phyloP scores from a whole-genome alignment of 2,888 invertebrate species.

The Venusia cambrica region DNA sequence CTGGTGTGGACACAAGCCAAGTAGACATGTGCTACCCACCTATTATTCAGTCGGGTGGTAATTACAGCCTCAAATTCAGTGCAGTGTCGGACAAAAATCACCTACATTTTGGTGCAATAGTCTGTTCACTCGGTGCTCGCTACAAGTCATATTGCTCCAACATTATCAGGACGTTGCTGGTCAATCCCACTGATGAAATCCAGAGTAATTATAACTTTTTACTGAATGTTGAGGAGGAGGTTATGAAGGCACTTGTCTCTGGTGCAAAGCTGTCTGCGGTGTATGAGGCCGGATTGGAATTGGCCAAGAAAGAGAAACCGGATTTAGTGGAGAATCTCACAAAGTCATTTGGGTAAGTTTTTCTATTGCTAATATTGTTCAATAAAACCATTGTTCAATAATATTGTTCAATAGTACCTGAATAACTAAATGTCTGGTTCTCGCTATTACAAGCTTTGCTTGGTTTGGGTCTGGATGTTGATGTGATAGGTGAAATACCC shows the following conservation, averaged over 20 bases:
- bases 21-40: conserved; percentile 99
- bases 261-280: conserved; percentile 92
- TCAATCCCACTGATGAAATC: conserved; percentile 91
- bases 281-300: conserved; percentile 90
- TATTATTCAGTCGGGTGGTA: conserved; percentile 99
- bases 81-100: conserved; percentile 96
- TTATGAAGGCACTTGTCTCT: conserved; percentile 90
- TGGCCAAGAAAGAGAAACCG: conserved; percentile 93
- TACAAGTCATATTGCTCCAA: conserved; percentile 99
- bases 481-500: too few species aligned
- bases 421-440: too few species aligned
- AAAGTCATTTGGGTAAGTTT: conserved; percentile 91
- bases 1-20: conserved; percentile 92
- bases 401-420: too few species aligned
- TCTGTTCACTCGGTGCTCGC: conserved; percentile 95
- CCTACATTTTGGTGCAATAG: conserved; percentile 97
- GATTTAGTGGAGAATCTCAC: conserved; percentile 93
- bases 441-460: too few species aligned
- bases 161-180: conserved; percentile 96
- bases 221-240: conserved; percentile 93
- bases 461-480: too few species aligned
- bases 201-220: conserved; percentile 96
- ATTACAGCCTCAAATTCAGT: conserved; percentile 98
- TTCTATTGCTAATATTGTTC: not conserved
- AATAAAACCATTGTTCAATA: too few species aligned